These are phyloP conservation scores for Tetraneura akinire DNA, from an alignment of 1,140 invertebrate species.

Conservation along the genomic window DNA sequence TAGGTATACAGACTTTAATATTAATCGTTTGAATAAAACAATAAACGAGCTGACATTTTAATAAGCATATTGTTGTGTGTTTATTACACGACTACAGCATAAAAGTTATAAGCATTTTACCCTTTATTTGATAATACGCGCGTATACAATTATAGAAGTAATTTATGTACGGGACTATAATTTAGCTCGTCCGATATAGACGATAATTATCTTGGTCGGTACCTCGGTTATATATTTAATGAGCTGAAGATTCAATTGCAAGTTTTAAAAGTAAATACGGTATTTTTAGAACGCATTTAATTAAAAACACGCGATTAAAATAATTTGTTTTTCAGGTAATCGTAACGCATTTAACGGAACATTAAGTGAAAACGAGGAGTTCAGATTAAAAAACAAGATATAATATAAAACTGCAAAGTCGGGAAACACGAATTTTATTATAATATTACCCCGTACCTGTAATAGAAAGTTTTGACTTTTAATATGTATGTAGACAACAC, in stretches of 20 bases:
- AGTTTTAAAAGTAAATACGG: conserved; percentile 28
- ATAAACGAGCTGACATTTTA: background rate
- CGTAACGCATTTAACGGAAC: conserved; percentile 26
- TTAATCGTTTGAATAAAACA: no score
- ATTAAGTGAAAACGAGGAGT: conserved; percentile 20
- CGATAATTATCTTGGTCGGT: conserved; percentile 9
- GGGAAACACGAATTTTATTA: conserved; percentile 24
- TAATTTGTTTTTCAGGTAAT: conserved; percentile 31
- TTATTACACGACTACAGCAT: no score
- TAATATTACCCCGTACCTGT: conserved; percentile 4
- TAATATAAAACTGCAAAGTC: conserved; percentile 25
- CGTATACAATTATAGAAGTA: conserved; percentile 36
- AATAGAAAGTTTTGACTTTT: conserved; percentile 20
- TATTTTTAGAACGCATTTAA: conserved; percentile 24
- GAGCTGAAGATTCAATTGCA: conserved; percentile 31
- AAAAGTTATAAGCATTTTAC: background rate
- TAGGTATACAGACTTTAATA: no score
- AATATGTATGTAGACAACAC: background rate
- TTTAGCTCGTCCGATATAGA: conserved; percentile 15
- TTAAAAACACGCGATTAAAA: conserved; percentile 40
- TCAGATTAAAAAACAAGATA: conserved; percentile 38
- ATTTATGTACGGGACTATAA: conserved; percentile 3
- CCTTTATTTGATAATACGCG: background rate
- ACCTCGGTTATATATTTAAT: conserved; percentile 18
- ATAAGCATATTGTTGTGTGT: conserved; percentile 3